Evolutionary conservation across 2,797 vertebrate genomes (phyloP).

Genomic region (Macroramphosus scolopax): DNA sequence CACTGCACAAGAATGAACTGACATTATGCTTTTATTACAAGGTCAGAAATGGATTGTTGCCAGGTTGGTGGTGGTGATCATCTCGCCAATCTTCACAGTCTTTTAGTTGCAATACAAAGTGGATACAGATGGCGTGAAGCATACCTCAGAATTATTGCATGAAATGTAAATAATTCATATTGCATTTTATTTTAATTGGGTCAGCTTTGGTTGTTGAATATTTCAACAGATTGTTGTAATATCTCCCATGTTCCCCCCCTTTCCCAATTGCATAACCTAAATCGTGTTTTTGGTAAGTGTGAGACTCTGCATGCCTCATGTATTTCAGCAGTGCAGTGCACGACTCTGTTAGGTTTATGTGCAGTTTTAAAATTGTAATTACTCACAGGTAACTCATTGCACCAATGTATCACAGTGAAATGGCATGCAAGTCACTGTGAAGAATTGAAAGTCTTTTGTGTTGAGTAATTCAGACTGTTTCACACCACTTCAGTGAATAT

Average conservation of each 20-base stretch:
- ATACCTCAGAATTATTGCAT: too few species aligned
- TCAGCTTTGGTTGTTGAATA: constrained; percentile 64
- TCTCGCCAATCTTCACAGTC: constrained; percentile 10
- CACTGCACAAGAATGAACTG: constrained; percentile 6
- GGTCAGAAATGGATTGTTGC: constrained; percentile 1
- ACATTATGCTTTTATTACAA: constrained; percentile 16
- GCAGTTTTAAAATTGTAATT: neutral
- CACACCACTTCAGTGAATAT: too few species aligned
- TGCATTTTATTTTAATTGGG: constrained; percentile 15
- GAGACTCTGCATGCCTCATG: constrained; percentile 93
- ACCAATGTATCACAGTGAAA: constrained; percentile 29
- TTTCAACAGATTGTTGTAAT: constrained; percentile 87
- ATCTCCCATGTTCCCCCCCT: constrained; percentile 83
- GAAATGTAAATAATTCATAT: constrained; percentile 11
- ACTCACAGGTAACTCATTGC: neutral
- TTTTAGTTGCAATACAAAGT: constrained; percentile 7
- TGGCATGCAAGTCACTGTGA: constrained; percentile 35
- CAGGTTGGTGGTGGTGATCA: neutral
- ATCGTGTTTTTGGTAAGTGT: constrained; percentile 95
- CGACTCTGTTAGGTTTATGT: constrained; percentile 4
- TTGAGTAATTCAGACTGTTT: too few species aligned
- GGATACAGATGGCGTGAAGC: too few species aligned
- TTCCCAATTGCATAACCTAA: constrained; percentile 91
- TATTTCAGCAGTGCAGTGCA: constrained; percentile 72
- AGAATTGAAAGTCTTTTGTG: too few species aligned